A percentile compares a stretch with the other conserved stretches of the same genome.
These are phyloP conservation scores for Phymatocera aterrima DNA, from an alignment of 2,888 invertebrate species.

Conservation along the genomic window DNA sequence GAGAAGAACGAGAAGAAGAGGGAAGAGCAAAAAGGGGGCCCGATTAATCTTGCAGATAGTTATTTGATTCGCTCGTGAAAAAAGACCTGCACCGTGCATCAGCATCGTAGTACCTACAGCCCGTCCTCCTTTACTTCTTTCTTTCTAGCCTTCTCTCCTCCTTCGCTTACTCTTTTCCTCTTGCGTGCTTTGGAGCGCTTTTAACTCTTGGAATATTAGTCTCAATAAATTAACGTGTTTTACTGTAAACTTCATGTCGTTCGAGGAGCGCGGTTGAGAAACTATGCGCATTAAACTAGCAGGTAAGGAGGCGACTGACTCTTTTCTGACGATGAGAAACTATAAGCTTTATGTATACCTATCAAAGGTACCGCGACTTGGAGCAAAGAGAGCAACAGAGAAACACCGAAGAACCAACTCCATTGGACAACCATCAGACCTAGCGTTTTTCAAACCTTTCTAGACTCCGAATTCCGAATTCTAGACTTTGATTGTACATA, in stretches of 20 bases:
- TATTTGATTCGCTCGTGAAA: background rate
- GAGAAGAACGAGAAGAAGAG: background rate
- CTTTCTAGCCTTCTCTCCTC: background rate
- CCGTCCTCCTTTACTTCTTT: background rate
- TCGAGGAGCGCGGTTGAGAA: background rate
- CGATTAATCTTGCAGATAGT: constrained; percentile 30
- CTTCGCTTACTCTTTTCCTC: background rate
- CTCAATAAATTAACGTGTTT: constrained; percentile 68
- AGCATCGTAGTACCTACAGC: too few relatives aligned
- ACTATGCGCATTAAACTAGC: constrained; percentile 25
- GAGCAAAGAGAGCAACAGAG: background rate
- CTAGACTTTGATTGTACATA: too few relatives aligned
- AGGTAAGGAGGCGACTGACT: constrained; percentile 25
- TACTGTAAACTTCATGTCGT: constrained; percentile 50
- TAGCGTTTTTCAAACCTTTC: background rate
- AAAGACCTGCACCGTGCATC: too few relatives aligned
- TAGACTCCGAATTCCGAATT: too few relatives aligned
- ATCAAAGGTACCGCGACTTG: constrained; percentile 4
- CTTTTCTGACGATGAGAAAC: constrained; percentile 5
- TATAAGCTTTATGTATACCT: background rate
- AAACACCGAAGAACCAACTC: too few relatives aligned
- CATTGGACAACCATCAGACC: background rate
- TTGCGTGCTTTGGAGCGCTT: background rate
- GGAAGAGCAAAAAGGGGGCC: constrained; percentile 9
- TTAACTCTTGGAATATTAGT: constrained; percentile 21